Evolutionary conservation across 2,888 invertebrate species (phyloP).

Genomic region (Scaptomyza cyrtandrae): DNA sequence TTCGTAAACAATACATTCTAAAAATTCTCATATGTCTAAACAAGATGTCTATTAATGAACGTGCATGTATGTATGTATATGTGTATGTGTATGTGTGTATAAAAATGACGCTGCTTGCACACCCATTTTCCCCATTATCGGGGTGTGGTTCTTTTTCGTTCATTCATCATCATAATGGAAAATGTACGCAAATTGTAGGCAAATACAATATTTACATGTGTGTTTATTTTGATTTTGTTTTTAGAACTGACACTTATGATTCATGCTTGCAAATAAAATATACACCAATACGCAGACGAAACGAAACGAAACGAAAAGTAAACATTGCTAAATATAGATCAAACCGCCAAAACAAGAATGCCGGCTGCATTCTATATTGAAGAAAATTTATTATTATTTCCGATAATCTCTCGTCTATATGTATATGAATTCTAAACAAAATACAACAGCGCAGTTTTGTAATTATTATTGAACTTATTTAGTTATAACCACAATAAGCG

Average conservation of each 20-base stretch:
- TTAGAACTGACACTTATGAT: conserved; percentile 39
- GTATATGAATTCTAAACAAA: neutral
- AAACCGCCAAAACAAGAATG: neutral
- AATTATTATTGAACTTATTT: neutral
- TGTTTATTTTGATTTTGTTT: neutral
- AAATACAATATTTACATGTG: conserved; percentile 15
- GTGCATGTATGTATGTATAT: too few species aligned
- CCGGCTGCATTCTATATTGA: conserved; percentile 34
- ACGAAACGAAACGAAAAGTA: conserved; percentile 12
- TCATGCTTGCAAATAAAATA: conserved; percentile 40
- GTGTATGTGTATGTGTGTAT: conserved; percentile 1
- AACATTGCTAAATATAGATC: conserved; percentile 47
- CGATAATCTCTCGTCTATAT: neutral
- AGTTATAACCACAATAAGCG: neutral
- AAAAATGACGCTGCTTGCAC: conserved; percentile 9
- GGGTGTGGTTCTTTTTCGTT: conserved; percentile 60
- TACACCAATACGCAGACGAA: conserved; percentile 41
- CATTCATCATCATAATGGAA: conserved; percentile 60
- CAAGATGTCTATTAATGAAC: conserved; percentile 16
- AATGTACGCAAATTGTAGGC: conserved; percentile 18
- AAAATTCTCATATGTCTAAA: conserved; percentile 28
- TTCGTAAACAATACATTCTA: conserved; percentile 36
- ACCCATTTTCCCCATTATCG: conserved; percentile 6
- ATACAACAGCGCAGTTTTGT: neutral
- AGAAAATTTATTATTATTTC: conserved; percentile 1